phyloP scores from a whole-genome alignment of 2,113 vertebrate species.

The Salvator merianae region DNA sequence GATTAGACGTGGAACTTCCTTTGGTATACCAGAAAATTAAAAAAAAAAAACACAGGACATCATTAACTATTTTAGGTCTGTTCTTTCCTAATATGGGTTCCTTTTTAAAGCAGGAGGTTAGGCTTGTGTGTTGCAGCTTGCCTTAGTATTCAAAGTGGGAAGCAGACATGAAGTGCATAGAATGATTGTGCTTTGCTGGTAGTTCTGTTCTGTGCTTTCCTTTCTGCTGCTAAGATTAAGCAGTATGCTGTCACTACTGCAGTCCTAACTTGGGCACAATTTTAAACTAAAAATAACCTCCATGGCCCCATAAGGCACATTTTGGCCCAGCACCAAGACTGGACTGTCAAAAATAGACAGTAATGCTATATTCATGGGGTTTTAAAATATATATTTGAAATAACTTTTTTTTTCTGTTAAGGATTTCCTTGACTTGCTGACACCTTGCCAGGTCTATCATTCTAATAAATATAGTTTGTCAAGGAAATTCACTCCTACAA shows the following conservation, averaged over 20 bases:
- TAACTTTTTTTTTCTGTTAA: background rate
- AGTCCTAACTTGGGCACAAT: constrained; percentile 53
- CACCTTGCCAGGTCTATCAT: background rate
- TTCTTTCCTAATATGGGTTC: too few relatives aligned
- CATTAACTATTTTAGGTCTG: too few relatives aligned
- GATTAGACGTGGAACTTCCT: too few relatives aligned
- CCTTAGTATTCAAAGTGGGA: constrained; percentile 29
- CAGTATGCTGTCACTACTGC: constrained; percentile 60
- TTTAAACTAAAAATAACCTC: constrained; percentile 59
- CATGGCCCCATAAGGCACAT: constrained; percentile 4
- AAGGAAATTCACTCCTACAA: background rate
- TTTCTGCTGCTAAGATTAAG: constrained; percentile 46
- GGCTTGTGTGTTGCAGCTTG: too few relatives aligned
- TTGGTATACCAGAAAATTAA: too few relatives aligned
- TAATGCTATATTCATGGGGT: constrained; percentile 12
- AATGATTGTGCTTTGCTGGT: constrained; percentile 19
- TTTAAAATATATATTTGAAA: background rate
- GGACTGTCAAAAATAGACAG: background rate
- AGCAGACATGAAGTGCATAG: background rate
- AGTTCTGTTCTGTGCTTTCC: constrained; percentile 35
- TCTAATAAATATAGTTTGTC: background rate
- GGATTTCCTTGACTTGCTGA: background rate
- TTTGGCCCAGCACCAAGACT: constrained; percentile 35
- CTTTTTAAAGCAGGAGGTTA: too few relatives aligned
- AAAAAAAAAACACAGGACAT: too few relatives aligned